Conservation (phyloP, 2,888 invertebrate species). For the Agrilus cyanescens region DNA sequence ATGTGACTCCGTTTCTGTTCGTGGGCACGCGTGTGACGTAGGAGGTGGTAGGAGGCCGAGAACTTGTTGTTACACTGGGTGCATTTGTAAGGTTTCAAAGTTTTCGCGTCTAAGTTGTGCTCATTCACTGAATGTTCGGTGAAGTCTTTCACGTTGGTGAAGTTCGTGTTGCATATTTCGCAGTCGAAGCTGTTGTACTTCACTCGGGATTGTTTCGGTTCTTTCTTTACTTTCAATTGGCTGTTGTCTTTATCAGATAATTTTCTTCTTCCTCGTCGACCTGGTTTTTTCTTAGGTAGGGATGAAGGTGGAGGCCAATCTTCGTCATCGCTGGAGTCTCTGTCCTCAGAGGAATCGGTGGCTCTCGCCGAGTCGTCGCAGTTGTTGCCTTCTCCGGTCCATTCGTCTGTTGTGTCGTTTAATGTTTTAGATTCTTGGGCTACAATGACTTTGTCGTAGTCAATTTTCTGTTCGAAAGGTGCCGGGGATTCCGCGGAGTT, state of each 20-base stretch:
- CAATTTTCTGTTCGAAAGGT: background rate
- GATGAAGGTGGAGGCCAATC: background rate
- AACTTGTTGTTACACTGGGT: slow-evolving; percentile 22
- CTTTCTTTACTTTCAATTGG: no score
- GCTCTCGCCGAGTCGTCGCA: no score
- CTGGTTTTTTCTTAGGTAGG: background rate
- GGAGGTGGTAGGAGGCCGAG: slow-evolving; percentile 21
- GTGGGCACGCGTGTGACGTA: slow-evolving; percentile 25
- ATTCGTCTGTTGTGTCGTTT: no score
- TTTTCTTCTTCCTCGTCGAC: background rate
- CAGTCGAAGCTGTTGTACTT: slow-evolving; percentile 24
- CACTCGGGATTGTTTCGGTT: no score
- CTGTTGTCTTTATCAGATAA: no score
- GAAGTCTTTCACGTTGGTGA: slow-evolving; percentile 19
- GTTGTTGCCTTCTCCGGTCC: no score
- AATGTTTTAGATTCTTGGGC: background rate
- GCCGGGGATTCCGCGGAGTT: slow-evolving; percentile 1
- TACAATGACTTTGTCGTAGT: background rate
- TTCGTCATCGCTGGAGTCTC: slow-evolving; percentile 11
- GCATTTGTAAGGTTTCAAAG: slow-evolving; percentile 24
- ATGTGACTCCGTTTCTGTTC: slow-evolving; percentile 21
- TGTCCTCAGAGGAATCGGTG: no score
- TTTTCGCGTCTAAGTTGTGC: slow-evolving; percentile 20
- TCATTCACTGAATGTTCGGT: slow-evolving; percentile 19
- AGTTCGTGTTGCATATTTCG: slow-evolving; percentile 21